Base-by-base conservation (phyloP, 2,888 invertebrate genomes). In the Trachelus stipa region DNA sequence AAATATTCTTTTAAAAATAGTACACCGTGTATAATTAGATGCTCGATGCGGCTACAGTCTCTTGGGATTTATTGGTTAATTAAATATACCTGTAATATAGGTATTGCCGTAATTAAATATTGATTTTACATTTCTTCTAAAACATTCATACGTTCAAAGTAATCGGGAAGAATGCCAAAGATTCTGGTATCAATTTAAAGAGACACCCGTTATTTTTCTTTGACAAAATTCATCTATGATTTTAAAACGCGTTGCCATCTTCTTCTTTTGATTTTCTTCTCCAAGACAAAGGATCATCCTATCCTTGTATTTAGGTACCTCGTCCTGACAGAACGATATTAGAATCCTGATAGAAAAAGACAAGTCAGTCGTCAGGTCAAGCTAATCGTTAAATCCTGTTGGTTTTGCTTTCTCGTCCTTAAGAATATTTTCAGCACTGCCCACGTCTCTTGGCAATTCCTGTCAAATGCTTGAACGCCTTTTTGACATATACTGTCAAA, bases 331-430 rank as follows among this genome's bases (percentile, higher is more conserved):
- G 56, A 56, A 23, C 23, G 56, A 9, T 56, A 56, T 56, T 56
- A 56, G 56, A 56, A 23, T 23, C 56, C 56, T 56, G 56, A 56
- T 56, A 23, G 56, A 56, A 56, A 56, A 6, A 56, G 56, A 56
- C 56, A 23, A 56, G 56, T 56, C 56, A 56, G 56, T 56, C 56
- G 23, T 23, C 23, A 56, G 23, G 56, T 56, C 23, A 23, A 9
- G 56, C 82, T 86, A 87, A 87, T 87, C 88, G 86, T 77, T 82
- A 86, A 88, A 88, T 88, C 88, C 85, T 83, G 82, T 88, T 88
- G 82, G 81, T 82, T 81, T 79, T 82, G 82, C 80, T 76, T 78
- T 73, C 77, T 71, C 76, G n/a, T 33, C 71, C 71, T 31, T 12
- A 33, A 33, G 33, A 31, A 31, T 71, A 31, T 33, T 71, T 71